Base-by-base conservation (phyloP, 2,113 vertebrate genomes). In the Tauraco erythrolophus region DNA sequence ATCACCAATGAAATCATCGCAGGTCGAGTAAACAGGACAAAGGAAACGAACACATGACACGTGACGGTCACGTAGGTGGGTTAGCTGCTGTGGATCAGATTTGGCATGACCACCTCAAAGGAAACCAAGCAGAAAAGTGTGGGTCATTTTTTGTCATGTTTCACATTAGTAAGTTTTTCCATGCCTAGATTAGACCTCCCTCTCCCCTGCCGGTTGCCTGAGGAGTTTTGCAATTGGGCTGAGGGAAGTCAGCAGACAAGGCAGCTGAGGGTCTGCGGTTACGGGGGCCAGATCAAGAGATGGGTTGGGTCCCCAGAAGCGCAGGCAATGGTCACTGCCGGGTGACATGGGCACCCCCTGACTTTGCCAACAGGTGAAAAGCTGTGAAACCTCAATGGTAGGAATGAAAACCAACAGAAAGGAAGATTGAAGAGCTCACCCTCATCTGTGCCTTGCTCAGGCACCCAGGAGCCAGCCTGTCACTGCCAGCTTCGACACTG, bases 21-120 rank as follows among this genome's bases (percentile, higher is more conserved):
- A 45, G 43, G 77, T 11, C 1, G 0, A 79, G 37, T 51, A 88
- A 97, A 86, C 77, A 94, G 81, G 39, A 91, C 54, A 43, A 66
- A 78, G 86, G 72, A 81, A 94, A 81, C 3, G 2, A 65, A 56
- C 4, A 8, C 2, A 1, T 48, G 14, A 31, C 76, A 58, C 3
- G 3, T 22, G 64, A 46, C 0, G 6, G 68, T 53, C 69, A 31
- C 2, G 35, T 33, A 33, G 74, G 80, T 88, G 87, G 77, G 25
- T 56, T 39, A 75, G 80, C 68, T 89, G 95, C 75, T 91, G 72
- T 28, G 1, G 12, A 92, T 91, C 92, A 94, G 94, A 96, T 97
- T 35, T 97, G 97, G 95, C 95, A 25, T 14, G 12, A 46, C 13
- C 45, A 62, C 43, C 60, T 19, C 14, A 50, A 58, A 89, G 78